Percentiles rank a stretch among this genome's conserved stretches.
Conservation (phyloP, 2,113 vertebrate species). For the Sylvia atricapilla region DNA sequence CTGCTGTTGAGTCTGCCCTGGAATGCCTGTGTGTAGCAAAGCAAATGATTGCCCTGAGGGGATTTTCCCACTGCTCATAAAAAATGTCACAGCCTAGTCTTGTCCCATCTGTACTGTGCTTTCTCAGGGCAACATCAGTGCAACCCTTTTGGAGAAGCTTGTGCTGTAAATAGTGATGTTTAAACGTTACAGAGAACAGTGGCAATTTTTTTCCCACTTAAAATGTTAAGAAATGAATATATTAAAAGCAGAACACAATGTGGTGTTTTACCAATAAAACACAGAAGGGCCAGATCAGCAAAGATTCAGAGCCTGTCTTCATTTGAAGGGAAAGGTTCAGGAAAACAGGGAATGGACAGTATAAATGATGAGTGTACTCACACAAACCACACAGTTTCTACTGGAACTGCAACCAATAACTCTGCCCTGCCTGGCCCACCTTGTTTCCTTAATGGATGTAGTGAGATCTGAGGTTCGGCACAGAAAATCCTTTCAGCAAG, state of each 20-base stretch:
- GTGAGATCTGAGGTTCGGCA: neutral
- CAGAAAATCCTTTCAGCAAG: neutral
- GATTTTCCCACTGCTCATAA: conserved; percentile 70
- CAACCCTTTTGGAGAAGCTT: conserved; percentile 23
- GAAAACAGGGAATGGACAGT: neutral
- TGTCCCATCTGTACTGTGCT: conserved; percentile 54
- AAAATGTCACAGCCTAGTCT: conserved; percentile 59
- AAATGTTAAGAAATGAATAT: conserved; percentile 9
- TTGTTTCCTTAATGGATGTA: neutral
- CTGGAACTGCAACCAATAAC: neutral
- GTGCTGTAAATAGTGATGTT: conserved; percentile 28
- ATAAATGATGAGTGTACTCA: neutral
- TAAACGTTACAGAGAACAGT: neutral
- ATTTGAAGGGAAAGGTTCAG: neutral
- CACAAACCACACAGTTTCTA: neutral
- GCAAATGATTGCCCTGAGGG: conserved; percentile 65
- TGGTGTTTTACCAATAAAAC: neutral
- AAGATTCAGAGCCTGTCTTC: neutral
- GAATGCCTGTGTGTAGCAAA: conserved; percentile 64
- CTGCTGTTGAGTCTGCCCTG: conserved; percentile 44
- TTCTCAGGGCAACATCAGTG: conserved; percentile 42
- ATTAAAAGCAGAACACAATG: neutral
- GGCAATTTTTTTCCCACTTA: neutral
- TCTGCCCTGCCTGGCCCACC: neutral
- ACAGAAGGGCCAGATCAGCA: neutral